Conservation (phyloP, 2,888 invertebrate species). For the Synanthedon myopaeformis region DNA sequence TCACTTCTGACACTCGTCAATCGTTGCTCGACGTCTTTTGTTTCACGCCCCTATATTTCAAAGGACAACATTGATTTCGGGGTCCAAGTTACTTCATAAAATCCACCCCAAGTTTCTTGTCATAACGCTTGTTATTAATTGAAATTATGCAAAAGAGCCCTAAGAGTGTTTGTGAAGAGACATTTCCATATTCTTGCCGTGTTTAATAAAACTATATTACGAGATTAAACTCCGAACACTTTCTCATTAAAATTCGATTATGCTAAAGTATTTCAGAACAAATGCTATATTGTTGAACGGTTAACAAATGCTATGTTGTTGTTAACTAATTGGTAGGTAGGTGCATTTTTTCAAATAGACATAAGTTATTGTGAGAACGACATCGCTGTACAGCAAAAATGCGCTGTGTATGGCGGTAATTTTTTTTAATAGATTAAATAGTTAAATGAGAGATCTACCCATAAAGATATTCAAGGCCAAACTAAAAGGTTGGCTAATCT, state of each 20-base stretch:
- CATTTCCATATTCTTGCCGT: constrained; percentile 8
- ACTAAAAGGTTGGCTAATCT: too few species aligned
- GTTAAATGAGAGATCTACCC: too few species aligned
- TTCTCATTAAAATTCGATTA: not conserved
- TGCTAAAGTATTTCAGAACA: too few species aligned
- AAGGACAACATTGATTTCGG: constrained; percentile 34
- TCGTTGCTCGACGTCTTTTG: not conserved
- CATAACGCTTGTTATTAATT: constrained; percentile 44
- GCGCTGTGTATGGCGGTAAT: too few species aligned
- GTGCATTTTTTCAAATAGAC: too few species aligned
- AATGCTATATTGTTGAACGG: too few species aligned
- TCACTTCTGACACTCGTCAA: not conserved
- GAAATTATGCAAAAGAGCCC: constrained; percentile 46
- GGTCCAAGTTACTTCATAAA: constrained; percentile 14
- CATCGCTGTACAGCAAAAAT: too few species aligned
- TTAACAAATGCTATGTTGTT: too few species aligned
- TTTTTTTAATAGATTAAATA: too few species aligned
- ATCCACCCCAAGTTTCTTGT: constrained; percentile 27
- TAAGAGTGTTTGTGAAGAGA: constrained; percentile 6
- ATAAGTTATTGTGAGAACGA: too few species aligned
- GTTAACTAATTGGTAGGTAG: too few species aligned
- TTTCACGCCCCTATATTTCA: constrained; percentile 11
- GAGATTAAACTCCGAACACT: not conserved
- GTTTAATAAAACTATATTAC: not conserved
- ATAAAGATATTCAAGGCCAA: too few species aligned